Conservation (phyloP, 2,888 invertebrate genomes). For the Tenodera sinensis region DNA sequence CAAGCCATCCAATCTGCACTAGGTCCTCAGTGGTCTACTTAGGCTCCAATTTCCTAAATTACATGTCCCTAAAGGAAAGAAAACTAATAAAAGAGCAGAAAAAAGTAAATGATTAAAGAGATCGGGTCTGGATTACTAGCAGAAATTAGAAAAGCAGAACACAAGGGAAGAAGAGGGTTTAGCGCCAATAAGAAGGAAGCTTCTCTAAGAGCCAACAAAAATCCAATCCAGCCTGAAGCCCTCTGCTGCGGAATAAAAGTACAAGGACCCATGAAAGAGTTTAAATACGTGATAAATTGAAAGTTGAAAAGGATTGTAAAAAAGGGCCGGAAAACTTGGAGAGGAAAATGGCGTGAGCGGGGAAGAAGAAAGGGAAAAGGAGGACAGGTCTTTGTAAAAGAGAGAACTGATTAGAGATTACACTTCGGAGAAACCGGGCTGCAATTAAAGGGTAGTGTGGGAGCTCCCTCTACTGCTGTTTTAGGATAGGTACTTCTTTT, state of each 20-base stretch:
- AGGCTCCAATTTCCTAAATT: neutral
- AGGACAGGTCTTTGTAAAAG: neutral
- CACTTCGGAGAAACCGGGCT: constrained; percentile 5
- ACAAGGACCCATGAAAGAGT: constrained; percentile 14
- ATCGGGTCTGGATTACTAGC: neutral
- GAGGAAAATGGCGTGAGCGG: neutral
- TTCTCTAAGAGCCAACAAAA: neutral
- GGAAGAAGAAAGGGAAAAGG: neutral
- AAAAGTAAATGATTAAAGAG: neutral
- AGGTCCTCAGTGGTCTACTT: neutral
- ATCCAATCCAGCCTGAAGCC: constrained; percentile 22
- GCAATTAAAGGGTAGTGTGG: constrained; percentile 12
- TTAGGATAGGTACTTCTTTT: neutral
- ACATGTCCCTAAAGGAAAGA: neutral
- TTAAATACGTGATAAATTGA: constrained; percentile 26
- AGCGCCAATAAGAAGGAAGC: neutral
- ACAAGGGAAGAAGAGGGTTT: neutral
- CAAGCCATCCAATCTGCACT: neutral
- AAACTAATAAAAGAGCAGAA: neutral
- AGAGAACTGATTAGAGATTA: constrained; percentile 20
- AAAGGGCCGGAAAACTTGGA: neutral
- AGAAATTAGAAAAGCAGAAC: neutral
- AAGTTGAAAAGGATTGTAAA: constrained; percentile 23
- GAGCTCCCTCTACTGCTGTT: neutral
- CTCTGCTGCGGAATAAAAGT: neutral